A percentile compares a stretch with the other conserved stretches of the same genome.
These are phyloP conservation scores for Anhinga rufa DNA, from an alignment of 2,113 vertebrate species.

Conservation along the genomic window DNA sequence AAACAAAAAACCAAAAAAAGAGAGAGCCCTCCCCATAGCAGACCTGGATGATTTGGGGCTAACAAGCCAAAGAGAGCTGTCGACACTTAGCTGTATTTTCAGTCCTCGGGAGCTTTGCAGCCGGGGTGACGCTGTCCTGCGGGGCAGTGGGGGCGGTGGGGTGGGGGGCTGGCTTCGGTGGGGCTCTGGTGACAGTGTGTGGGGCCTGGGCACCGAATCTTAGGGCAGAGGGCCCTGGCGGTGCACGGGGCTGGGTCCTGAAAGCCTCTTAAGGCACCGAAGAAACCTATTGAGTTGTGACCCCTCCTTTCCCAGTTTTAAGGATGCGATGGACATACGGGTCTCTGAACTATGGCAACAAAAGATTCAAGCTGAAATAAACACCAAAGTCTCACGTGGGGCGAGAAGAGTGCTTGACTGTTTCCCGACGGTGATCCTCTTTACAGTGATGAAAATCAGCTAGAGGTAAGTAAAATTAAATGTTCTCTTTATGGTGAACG, in stretches of 20 bases:
- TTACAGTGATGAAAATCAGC: neutral
- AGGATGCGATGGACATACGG: neutral
- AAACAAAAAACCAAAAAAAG: neutral
- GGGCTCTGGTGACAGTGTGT: rapidly evolving
- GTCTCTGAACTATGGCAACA: neutral
- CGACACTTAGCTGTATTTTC: neutral
- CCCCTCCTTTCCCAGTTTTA: neutral
- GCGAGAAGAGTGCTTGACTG: neutral
- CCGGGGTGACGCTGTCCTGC: neutral
- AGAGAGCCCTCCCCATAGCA: neutral
- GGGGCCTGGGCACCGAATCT: neutral
- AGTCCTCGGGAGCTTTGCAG: neutral
- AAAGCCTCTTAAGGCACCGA: neutral
- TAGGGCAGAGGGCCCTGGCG: neutral
- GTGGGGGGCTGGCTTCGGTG: neutral
- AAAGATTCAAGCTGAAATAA: neutral
- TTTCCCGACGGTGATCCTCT: neutral
- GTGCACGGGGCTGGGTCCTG: neutral
- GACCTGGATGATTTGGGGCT: neutral
- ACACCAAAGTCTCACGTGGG: neutral
- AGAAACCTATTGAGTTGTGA: neutral
- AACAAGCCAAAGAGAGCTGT: neutral
- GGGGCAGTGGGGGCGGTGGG: neutral
- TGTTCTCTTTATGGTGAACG: neutral
- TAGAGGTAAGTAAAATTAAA: neutral